Conservation (phyloP, 2,888 invertebrate species). For the Macaria liturata region DNA sequence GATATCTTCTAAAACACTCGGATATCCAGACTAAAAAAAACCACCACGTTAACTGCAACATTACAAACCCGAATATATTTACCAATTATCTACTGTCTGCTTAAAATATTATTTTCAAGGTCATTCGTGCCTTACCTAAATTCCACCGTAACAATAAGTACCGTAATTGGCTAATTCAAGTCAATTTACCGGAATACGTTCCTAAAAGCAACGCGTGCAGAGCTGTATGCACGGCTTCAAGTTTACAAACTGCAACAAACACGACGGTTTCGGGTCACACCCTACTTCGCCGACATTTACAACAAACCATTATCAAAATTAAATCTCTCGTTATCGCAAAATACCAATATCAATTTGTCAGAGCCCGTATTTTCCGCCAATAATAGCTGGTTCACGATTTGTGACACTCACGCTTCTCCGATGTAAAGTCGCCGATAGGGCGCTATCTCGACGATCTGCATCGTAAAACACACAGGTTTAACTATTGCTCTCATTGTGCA, state of each 20-base stretch:
- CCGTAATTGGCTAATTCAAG: neutral
- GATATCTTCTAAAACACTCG: no score
- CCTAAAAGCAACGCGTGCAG: conserved; percentile 50
- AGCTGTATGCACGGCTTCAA: conserved; percentile 44
- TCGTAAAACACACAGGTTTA: conserved; percentile 49
- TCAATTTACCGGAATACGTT: conserved; percentile 45
- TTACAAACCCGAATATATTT: no score
- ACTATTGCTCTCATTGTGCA: conserved; percentile 62
- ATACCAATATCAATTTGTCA: conserved; percentile 31
- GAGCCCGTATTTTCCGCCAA: conserved; percentile 32
- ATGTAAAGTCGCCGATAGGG: conserved; percentile 44
- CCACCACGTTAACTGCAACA: no score
- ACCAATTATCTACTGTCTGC: no score
- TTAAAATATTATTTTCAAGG: no score
- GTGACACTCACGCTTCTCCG: conserved; percentile 47
- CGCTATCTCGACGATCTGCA: conserved; percentile 63
- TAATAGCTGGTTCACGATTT: conserved; percentile 42
- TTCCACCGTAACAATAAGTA: no score
- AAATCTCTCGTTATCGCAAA: conserved; percentile 28
- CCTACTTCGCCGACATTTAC: conserved; percentile 23
- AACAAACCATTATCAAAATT: conserved; percentile 36
- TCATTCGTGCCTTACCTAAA: no score
- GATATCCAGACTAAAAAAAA: no score
- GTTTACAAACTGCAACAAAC: conserved; percentile 16
- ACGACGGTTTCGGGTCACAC: conserved; percentile 33